Percentiles rank a stretch among this genome's conserved stretches.
phyloP scores from a whole-genome alignment of 2,113 vertebrate genomes.

The Caranx ignobilis region DNA sequence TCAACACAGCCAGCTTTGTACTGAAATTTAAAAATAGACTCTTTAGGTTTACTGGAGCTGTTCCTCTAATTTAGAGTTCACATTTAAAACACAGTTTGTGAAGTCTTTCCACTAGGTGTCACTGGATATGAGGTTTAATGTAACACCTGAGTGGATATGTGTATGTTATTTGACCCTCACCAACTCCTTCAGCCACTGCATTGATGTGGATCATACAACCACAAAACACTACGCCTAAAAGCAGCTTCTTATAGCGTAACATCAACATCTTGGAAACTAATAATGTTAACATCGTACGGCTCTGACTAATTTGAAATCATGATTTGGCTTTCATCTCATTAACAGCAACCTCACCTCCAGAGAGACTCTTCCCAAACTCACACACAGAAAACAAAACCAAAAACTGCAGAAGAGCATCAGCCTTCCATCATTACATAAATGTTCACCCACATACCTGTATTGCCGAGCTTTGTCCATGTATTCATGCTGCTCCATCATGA shows the following conservation, averaged over 20 bases:
- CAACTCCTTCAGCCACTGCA: neutral
- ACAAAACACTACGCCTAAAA: neutral
- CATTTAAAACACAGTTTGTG: neutral
- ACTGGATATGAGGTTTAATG: neutral
- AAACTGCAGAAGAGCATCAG: neutral
- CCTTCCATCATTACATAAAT: neutral
- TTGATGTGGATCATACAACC: neutral
- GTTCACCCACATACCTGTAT: conserved; percentile 87
- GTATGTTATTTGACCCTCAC: neutral
- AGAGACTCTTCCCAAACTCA: neutral
- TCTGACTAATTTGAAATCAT: neutral
- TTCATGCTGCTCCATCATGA: conserved; percentile 97
- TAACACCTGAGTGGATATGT: neutral
- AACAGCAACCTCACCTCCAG: neutral
- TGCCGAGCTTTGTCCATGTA: conserved; percentile 98
- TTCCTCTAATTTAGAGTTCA: neutral
- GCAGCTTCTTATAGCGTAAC: neutral
- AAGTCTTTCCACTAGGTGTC: neutral
- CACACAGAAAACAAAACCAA: neutral
- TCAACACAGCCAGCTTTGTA: conserved; percentile 91
- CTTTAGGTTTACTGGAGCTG: neutral
- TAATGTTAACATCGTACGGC: neutral
- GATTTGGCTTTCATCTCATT: neutral
- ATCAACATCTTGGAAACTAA: neutral
- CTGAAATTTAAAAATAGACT: conserved; percentile 34